Evolutionary conservation across 2,113 vertebrate species (phyloP), one percentile per base, ranked within the genome.

Genomic region (Tautogolabrus adspersus): DNA sequence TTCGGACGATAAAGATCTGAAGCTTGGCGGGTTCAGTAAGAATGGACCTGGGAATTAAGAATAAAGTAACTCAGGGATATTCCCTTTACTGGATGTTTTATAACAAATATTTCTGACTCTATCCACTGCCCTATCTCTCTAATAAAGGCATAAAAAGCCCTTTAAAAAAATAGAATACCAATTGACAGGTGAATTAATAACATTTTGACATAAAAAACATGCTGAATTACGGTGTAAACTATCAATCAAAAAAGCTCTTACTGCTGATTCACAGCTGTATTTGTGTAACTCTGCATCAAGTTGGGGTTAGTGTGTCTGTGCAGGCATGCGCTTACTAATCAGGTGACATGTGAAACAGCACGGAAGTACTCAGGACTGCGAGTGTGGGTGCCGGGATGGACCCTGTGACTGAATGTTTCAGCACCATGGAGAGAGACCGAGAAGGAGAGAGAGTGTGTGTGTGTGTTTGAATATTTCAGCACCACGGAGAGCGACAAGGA

Each of bases 401-500:
- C 16, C 44, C 13, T 51, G 46, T 30, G 49, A 63, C 51, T 67
- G 72, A 79, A 54, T 62, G 60, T 59, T 81, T 81, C 46, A 67
- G 23, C 58, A 44, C 26, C 8, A 26, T 34, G 46, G 38, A 56
- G 42, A 46, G 68, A 37, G 40, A 58, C 9, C 44, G 5, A 40
- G 19, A 61, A 2, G 10, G 21, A 26, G 26, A 26, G 4, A 26
- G 26, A 4, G 26, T 26, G 26, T 61, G 66, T 30, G 62, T 40
- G 30, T 38, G 19, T 38, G 19, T 59, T 76, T 75, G 70, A 85
- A 83, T 81, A 79, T 81, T 73, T 83, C 75, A 83, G 71, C 55
- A 66, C 72, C 60, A 69, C 55, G 37, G 72, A 85, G 75, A 83
- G 65, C 57, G 40, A 42, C 37, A 30, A 26, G 51, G 23, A 34